Base-by-base conservation (phyloP, 2,113 vertebrate genomes). In the Neogobius melanostomus region DNA sequence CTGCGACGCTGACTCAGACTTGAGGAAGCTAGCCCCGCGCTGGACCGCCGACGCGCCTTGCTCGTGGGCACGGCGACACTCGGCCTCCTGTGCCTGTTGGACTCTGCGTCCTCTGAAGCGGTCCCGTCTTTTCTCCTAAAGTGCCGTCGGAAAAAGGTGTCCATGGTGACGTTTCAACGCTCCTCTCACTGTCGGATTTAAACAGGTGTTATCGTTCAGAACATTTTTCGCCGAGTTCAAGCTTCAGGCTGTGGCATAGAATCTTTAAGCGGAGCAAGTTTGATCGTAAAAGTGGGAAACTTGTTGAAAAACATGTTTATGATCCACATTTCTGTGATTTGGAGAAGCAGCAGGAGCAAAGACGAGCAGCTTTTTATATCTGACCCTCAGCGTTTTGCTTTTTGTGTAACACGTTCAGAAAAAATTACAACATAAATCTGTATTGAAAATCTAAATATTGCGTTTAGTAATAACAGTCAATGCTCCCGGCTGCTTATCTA, bases 111-210 rank as follows among this genome's bases (percentile, higher is more conserved):
- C 6, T 11, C 52, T 47, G 49, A 79, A n/a, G 73, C 64, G 3
- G 62, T 63, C 0, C 54, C 63, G 0, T 89, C 82, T 83, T 94
- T 97, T 89, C 88, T 91, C 82, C 85, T 93, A 72, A 98, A 98
- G 83, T 95, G 97, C 62, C 93, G 93, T 66, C 92, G 93, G 84
- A 98, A 95, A 92, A 98, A 99, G 2, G 91, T 94, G 81, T 97
- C 96, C 96, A 99, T 98, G 69, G 1, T 45, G 77, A 65, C 69
- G 8, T 71, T 17, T 44, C 61, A 63, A 61, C 4, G 28, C 14
- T 74, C 64, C 57, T 5, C 56, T 46, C 16, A 61, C 84, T 87
- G 87, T 75, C 17, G 78, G 69, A 64, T 0, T 69, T 43, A 81
- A 75, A 83, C 5, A 69, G 15, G 6, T 2, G 72, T 88, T 80